Evolutionary conservation across 2,113 vertebrate species (phyloP).

Genomic region (Salminus brasiliensis): DNA sequence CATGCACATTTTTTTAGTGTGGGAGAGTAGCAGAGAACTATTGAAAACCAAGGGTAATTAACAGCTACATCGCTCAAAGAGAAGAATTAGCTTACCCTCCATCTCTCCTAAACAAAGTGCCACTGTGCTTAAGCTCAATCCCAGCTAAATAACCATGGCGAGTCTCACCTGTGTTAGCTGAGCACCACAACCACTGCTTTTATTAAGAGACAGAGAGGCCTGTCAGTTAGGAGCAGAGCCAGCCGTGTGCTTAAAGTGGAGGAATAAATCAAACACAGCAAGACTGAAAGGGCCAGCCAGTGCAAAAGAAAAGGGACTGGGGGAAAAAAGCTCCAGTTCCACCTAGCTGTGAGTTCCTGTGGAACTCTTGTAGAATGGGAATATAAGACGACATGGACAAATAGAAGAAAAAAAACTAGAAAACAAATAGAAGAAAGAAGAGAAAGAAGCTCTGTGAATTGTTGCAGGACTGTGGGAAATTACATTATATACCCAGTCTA

Average conservation of each 20-base stretch:
- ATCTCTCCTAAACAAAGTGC: constrained; percentile 49
- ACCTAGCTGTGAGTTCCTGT: too few species aligned
- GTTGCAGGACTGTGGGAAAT: not conserved
- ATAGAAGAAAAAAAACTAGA: not conserved
- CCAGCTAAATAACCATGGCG: constrained; percentile 42
- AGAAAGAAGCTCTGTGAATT: not conserved
- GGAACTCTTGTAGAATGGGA: not conserved
- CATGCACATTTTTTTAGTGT: too few species aligned
- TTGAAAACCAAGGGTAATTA: not conserved
- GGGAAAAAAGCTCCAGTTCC: not conserved
- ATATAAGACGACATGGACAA: too few species aligned
- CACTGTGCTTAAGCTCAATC: constrained; percentile 44
- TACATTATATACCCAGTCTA: too few species aligned
- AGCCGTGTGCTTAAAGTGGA: constrained; percentile 15
- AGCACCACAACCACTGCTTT: constrained; percentile 17
- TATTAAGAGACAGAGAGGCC: constrained; percentile 38
- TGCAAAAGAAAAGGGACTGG: not conserved
- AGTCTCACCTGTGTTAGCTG: constrained; percentile 19
- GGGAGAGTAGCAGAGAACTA: not conserved
- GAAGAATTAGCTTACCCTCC: constrained; percentile 28
- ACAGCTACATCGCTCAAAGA: not conserved
- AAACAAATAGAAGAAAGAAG: not conserved
- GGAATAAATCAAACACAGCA: constrained; percentile 32
- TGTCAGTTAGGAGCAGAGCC: constrained; percentile 39
- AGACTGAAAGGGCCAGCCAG: constrained; percentile 29